Evolutionary conservation across 2,113 vertebrate species (phyloP), one percentile per base, ranked within the genome.

Genomic region (Cinclus cinclus): DNA sequence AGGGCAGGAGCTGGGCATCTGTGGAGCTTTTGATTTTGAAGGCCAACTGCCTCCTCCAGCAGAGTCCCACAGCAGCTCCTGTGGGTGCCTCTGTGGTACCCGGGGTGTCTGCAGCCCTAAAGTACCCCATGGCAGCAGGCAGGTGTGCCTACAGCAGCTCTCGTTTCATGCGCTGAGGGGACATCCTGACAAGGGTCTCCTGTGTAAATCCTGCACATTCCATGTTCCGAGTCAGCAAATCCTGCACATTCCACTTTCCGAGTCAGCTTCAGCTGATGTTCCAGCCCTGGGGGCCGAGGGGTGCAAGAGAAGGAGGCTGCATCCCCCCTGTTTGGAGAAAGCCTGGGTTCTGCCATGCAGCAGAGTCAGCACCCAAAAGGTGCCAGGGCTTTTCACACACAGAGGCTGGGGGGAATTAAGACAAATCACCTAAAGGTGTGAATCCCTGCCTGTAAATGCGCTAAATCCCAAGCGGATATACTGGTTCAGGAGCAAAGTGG

Each of bases 341-440:
- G 7, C 46, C 37, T 1, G 3, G 18, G 27, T 41, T 33, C 7
- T 1, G 35, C 74, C 11, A 1, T 0, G 2, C 44, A 52, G 58
- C 49, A 79, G 62, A 75, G 50, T 20, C 53, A 56, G 35, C 49
- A 8, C 25, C 18, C 59, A 31, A 24, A 12, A 19, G 1, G 9
- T 3, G 1, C 62, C 7, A 75, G 30, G 42, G 75, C 63, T 94
- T 85, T 90, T 92, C 79, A 56, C 62, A 23, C 71, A 3, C 0
- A 31, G 13, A 42, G 49, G 21, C 89, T 23, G n/a, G 4, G 49
- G 47, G 63, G 33, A 93, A 89, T 94, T 96, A 95, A 87, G 69
- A 77, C 80, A 92, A 92, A 94, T 91, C 94, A 89, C 83, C 92
- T 81, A 78, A 81, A 93, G 94, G 96, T 96, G 96, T 81, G 94